Percentiles rank a stretch among this genome's conserved stretches.
Conservation (phyloP, 2,113 vertebrate genomes). For the Cyprinodon variegatus region DNA sequence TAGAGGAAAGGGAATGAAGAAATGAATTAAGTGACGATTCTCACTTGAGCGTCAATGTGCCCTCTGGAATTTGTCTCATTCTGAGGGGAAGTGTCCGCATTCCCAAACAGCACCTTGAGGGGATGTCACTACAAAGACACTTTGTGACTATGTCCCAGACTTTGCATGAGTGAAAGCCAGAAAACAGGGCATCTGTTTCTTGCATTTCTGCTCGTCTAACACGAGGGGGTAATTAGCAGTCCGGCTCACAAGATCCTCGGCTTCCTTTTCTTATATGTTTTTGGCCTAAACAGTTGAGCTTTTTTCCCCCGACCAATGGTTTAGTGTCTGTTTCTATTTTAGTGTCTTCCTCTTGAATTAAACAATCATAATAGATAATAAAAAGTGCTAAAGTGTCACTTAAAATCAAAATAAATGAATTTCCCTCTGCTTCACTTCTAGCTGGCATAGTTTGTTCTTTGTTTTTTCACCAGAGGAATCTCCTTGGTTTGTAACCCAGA, state of each 20-base stretch:
- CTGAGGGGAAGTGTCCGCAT: slow-evolving; percentile 67
- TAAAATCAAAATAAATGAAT: neutral
- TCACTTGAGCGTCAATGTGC: slow-evolving; percentile 61
- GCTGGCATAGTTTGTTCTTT: neutral
- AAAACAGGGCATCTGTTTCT: slow-evolving; percentile 53
- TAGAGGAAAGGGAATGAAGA: slow-evolving; percentile 49
- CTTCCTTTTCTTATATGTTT: slow-evolving; percentile 16
- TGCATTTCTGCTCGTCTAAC: slow-evolving; percentile 52
- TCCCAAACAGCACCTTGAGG: slow-evolving; percentile 63
- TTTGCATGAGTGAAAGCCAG: slow-evolving; percentile 33
- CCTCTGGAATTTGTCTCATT: slow-evolving; percentile 73
- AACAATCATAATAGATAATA: neutral
- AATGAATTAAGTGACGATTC: slow-evolving; percentile 75
- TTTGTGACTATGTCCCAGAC: slow-evolving; percentile 62
- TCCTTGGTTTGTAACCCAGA: slow-evolving; percentile 24
- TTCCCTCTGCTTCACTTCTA: neutral
- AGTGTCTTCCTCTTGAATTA: neutral
- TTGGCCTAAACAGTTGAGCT: slow-evolving; percentile 5
- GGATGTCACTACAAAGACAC: slow-evolving; percentile 66
- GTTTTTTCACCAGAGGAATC: neutral
- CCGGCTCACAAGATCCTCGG: slow-evolving; percentile 12
- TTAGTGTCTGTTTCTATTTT: neutral
- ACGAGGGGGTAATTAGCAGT: slow-evolving; percentile 50
- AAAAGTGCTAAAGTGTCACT: neutral
- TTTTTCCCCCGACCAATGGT: neutral